Conservation (phyloP, 1,140 invertebrate species). For the Cydia splendana region DNA sequence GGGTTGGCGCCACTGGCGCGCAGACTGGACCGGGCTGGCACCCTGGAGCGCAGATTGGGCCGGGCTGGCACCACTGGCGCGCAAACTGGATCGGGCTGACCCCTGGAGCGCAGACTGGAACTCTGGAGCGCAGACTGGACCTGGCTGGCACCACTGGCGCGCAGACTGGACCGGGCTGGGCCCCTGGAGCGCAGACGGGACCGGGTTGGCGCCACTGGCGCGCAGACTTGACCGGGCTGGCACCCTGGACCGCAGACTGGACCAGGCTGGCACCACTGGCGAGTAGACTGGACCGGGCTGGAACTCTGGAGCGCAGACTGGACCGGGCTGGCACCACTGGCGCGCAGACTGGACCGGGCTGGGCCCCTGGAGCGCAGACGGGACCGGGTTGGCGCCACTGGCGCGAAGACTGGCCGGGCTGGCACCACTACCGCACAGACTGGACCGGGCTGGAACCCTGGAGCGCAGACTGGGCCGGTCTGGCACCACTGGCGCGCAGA, state of each 20-base stretch:
- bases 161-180: not conserved
- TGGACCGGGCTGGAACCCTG: constrained; percentile 7
- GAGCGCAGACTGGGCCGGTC: no score
- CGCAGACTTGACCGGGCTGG: no score
- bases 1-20: not conserved
- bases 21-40: not conserved
- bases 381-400: not conserved
- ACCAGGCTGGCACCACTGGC: no score
- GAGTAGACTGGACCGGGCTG: no score
- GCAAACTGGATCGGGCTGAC: not conserved
- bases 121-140: no score
- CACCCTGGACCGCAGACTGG: not conserved
- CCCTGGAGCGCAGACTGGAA: no score
- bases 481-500: not conserved
- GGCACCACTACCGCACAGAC: not conserved
- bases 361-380: not conserved
- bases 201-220: no score
- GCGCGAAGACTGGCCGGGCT: not conserved
- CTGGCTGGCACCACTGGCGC: not conserved
- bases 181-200: no score
- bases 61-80: not conserved
- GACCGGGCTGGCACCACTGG: no score
- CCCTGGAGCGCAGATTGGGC: no score
- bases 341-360: not conserved
- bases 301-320: no score